phyloP scores from a whole-genome alignment of 1,140 invertebrate species.

The Heliothis subflexa region DNA sequence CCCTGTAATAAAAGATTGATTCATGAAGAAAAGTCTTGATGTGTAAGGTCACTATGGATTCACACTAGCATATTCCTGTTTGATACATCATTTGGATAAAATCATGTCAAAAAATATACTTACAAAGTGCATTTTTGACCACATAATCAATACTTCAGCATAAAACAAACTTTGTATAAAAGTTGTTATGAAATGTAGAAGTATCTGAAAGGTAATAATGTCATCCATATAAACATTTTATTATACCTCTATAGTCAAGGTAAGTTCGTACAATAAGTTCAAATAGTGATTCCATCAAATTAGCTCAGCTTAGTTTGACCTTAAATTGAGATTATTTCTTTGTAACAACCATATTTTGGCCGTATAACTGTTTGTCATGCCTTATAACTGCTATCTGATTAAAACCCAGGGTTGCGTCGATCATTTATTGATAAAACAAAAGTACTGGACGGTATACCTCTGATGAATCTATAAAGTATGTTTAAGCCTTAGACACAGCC shows the following conservation, averaged over 20 bases:
- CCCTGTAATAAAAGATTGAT: background rate
- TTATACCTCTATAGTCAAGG: background rate
- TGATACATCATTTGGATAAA: background rate
- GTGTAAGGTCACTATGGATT: background rate
- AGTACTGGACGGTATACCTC: too few relatives aligned
- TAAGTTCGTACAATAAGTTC: background rate
- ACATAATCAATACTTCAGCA: slow-evolving; percentile 1
- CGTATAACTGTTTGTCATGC: too few relatives aligned
- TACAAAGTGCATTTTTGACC: background rate
- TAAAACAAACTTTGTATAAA: slow-evolving; percentile 25
- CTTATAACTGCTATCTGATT: too few relatives aligned
- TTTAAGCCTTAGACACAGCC: too few relatives aligned
- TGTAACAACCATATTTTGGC: too few relatives aligned
- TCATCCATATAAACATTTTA: background rate
- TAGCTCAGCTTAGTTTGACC: too few relatives aligned
- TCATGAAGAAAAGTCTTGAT: background rate
- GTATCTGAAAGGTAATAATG: background rate
- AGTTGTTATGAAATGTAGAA: background rate
- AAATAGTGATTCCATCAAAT: too few relatives aligned
- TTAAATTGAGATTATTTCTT: too few relatives aligned
- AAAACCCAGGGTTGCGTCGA: too few relatives aligned
- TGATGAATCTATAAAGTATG: too few relatives aligned
- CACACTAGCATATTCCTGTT: background rate
- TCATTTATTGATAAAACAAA: too few relatives aligned
- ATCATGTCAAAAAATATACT: background rate